Conservation (phyloP, 2,113 vertebrate genomes). For the Pangasianodon hypophthalmus region DNA sequence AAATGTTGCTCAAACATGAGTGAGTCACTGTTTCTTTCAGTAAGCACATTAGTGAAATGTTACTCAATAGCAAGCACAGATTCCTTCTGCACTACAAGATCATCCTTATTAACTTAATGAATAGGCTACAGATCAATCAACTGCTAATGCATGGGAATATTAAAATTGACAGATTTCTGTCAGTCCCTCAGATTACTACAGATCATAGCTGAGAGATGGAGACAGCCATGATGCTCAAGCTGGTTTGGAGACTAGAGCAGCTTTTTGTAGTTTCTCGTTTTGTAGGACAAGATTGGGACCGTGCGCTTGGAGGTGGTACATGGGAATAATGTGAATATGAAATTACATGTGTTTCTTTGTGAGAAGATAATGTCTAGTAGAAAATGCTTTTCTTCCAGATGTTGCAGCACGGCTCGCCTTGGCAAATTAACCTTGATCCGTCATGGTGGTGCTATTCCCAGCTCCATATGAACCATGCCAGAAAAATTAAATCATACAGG, state of each 20-base stretch:
- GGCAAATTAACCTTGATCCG: not conserved
- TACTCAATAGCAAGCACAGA: not conserved
- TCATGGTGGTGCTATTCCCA: not conserved
- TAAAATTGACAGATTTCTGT: not conserved
- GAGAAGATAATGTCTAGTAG: not conserved
- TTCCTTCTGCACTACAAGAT: not conserved
- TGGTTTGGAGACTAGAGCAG: not conserved
- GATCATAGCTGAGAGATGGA: not conserved
- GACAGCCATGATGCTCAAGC: not conserved
- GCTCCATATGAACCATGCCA: not conserved
- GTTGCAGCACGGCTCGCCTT: not conserved
- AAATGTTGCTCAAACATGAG: not conserved
- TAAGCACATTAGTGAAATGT: conserved; percentile 3
- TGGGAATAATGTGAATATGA: not conserved
- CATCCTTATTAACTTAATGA: not conserved
- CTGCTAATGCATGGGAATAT: no score
- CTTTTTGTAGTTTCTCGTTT: not conserved
- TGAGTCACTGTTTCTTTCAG: not conserved
- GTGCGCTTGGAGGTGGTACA: not conserved
- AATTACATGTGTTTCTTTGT: not conserved
- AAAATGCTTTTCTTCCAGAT: not conserved
- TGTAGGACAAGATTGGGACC: not conserved
- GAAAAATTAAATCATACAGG: not conserved
- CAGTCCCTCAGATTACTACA: not conserved
- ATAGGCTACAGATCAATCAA: not conserved